Evolutionary conservation across 2,113 vertebrate genomes (phyloP).

Genomic region (Hemichromis elongatus): DNA sequence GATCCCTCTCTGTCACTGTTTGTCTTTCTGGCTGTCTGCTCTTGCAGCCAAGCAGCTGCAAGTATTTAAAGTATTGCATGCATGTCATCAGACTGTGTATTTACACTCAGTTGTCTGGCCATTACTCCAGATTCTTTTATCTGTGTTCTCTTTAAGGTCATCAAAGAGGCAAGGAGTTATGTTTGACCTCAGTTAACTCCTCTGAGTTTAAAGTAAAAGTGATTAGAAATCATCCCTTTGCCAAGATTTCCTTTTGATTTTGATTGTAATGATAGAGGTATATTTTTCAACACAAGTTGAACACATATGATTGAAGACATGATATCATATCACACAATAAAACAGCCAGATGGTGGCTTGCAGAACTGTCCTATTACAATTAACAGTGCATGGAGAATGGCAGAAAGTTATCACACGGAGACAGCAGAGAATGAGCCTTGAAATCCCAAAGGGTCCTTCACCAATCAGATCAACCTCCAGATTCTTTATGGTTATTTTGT

Average conservation of each 20-base stretch:
- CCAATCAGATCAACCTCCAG: not conserved
- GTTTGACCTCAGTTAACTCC: not conserved
- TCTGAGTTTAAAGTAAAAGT: not conserved
- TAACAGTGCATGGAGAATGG: not conserved
- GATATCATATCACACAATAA: not conserved
- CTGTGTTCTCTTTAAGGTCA: not conserved
- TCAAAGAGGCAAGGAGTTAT: not conserved
- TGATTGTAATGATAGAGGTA: not conserved
- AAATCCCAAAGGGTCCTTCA: not conserved
- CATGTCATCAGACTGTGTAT: constrained; percentile 29
- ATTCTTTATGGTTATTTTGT: not conserved
- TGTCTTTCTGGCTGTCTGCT: constrained; percentile 11
- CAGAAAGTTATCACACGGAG: not conserved
- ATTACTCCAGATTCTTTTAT: constrained; percentile 25
- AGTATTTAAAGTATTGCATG: constrained; percentile 7
- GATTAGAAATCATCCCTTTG: not conserved
- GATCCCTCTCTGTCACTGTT: constrained; percentile 6
- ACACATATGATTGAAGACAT: not conserved
- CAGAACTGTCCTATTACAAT: not conserved
- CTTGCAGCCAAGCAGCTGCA: constrained; percentile 44
- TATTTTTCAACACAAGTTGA: not conserved
- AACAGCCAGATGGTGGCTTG: not conserved
- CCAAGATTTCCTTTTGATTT: not conserved
- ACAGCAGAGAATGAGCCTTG: not conserved
- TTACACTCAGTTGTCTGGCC: constrained; percentile 32